Evolutionary conservation across 2,113 vertebrate species (phyloP).

Genomic region (Xyrauchen texanus): DNA sequence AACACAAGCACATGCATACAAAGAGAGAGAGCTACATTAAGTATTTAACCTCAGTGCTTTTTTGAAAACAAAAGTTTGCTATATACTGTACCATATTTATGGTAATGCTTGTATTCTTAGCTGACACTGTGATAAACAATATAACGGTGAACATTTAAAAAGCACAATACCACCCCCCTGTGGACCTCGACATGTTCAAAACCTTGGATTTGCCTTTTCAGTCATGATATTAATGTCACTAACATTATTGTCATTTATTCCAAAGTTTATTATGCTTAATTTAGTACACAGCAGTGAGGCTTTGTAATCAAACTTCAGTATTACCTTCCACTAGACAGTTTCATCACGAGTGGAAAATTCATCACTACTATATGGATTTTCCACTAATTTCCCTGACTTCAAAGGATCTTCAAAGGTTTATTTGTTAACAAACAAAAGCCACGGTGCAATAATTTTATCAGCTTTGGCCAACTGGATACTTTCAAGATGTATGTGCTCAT

Average conservation of each 20-base stretch:
- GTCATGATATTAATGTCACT: slow-evolving; percentile 51
- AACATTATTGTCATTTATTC: slow-evolving; percentile 1
- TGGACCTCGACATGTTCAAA: slow-evolving; percentile 65
- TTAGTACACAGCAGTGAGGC: not conserved
- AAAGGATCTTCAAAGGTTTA: not conserved
- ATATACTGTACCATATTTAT: slow-evolving; percentile 64
- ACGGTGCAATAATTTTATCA: slow-evolving; percentile 8
- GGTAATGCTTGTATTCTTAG: slow-evolving; percentile 61
- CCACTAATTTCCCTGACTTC: not conserved
- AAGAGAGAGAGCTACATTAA: slow-evolving; percentile 29
- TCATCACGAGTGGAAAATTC: not conserved
- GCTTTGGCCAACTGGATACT: slow-evolving; percentile 22
- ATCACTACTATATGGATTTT: not conserved
- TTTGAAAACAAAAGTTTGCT: slow-evolving; percentile 51
- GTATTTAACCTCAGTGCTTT: slow-evolving; percentile 52
- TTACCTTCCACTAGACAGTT: not conserved
- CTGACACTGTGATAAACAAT: slow-evolving; percentile 63
- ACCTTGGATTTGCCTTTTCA: slow-evolving; percentile 54
- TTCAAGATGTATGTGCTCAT: slow-evolving; percentile 32
- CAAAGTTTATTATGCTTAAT: slow-evolving; percentile 2
- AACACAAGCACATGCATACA: not conserved
- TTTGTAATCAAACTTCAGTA: not conserved
- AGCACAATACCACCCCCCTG: slow-evolving; percentile 82
- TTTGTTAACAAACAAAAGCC: slow-evolving; percentile 31
- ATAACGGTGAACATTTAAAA: slow-evolving; percentile 51